Base-by-base conservation (phyloP, 2,797 vertebrate genomes). In the Platyrinchus mystaceus region DNA sequence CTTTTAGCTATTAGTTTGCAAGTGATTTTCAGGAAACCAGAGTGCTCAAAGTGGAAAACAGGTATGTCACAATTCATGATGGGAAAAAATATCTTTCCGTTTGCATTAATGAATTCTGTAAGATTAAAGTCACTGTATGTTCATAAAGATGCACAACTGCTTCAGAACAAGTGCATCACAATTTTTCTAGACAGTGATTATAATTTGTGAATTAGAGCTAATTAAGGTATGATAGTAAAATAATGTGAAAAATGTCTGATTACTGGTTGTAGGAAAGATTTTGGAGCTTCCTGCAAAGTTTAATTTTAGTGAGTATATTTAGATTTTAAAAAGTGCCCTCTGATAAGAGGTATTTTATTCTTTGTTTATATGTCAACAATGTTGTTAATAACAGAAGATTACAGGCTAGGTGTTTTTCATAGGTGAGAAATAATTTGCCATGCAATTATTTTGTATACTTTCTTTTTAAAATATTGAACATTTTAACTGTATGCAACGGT, bases 161-260 rank as follows among this genome's bases (percentile, higher is more conserved):
- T 74, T 89, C 32, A 60, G 34, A 94, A 75, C 28, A 90, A 85
- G 47, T 37, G 26, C n/a, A 27, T 71, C 7, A 12, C 49, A 90
- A 24, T 85, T 87, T 79, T 94, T 91, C 62, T 67, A 73, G 66
- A 36, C 70, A 70, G 63, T 90, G 59, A 92, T 95, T 92, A 56
- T 62, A 94, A 71, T 76, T 59, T 87, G 34, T 93, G 77, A 94
- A 95, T 94, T 92, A 89, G 43, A 91, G 24, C 47, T 95, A 92
- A 95, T 91, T 95, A 93, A 96, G 76, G 28, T 71, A 69, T 89
- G 66, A 77, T 77, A 84, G 70, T 84, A 90, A 89, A 32, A 55
- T 82, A 87, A 78, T 85, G 84, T 78, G 52, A 66, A 89, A 89
- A 91, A 63, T 82, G 63, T 49, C 70, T 80, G 70, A 84, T 73